Conservation (phyloP, 2,113 vertebrate genomes). For the Vicugna pacos region DNA sequence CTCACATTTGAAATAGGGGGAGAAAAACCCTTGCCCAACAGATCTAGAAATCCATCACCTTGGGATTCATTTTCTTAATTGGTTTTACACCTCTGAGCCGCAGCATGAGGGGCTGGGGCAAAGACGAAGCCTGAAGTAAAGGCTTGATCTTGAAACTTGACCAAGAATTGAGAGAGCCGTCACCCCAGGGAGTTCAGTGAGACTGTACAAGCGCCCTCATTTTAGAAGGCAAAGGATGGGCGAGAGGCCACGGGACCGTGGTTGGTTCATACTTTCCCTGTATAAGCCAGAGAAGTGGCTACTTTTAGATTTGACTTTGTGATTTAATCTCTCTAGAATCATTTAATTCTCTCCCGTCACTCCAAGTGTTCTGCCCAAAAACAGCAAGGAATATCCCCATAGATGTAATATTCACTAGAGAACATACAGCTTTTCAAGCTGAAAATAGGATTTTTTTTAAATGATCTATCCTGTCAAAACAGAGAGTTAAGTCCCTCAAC, state of each 20-base stretch:
- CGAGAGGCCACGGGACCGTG: fast-evolving
- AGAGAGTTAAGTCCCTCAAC: slow-evolving; percentile 32
- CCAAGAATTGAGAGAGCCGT: not conserved
- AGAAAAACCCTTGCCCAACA: not conserved
- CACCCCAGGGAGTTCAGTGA: fast-evolving
- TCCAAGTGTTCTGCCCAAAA: not conserved
- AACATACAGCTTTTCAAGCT: slow-evolving; percentile 57
- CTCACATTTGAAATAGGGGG: not conserved
- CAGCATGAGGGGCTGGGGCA: not conserved
- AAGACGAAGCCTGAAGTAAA: not conserved
- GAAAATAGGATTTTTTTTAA: slow-evolving; percentile 50
- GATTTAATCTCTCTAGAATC: slow-evolving; percentile 9
- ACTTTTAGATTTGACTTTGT: slow-evolving; percentile 37
- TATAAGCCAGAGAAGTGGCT: not conserved
- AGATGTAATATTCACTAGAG: slow-evolving; percentile 44
- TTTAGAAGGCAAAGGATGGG: not conserved
- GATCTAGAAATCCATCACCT: slow-evolving; percentile 37
- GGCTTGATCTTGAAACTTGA: slow-evolving; percentile 5
- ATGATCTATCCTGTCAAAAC: slow-evolving; percentile 60
- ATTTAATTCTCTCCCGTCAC: not conserved
- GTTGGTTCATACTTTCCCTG: not conserved
- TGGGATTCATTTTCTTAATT: slow-evolving; percentile 75
- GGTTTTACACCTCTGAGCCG: slow-evolving; percentile 60
- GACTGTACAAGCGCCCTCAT: fast-evolving
- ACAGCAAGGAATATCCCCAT: not conserved